Evolutionary conservation across 2,797 vertebrate genomes (phyloP).

Genomic region (Enteromius unitaeniatus): DNA sequence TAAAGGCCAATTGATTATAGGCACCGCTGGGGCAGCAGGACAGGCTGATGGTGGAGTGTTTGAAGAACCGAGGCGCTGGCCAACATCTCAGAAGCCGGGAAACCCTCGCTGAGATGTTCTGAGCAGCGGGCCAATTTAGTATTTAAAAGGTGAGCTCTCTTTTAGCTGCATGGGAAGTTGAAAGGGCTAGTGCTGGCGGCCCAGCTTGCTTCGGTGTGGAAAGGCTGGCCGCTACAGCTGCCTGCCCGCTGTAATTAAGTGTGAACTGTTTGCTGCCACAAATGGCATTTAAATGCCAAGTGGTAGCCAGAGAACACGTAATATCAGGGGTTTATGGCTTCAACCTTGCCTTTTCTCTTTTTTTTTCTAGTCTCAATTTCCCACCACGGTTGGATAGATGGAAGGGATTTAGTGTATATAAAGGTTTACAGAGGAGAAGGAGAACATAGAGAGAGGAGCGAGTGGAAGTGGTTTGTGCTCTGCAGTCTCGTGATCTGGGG

Average conservation of each 20-base stretch:
- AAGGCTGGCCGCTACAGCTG: conserved; percentile 62
- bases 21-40: conserved; percentile 43
- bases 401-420: conserved; percentile 40
- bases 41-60: conserved; percentile 44
- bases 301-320: conserved; percentile 68
- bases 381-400: conserved; percentile 30
- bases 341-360: conserved; percentile 56
- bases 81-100: conserved; percentile 70
- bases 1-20: conserved; percentile 53
- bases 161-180: conserved; percentile 71
- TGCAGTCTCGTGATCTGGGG: conserved; percentile 42
- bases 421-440: conserved; percentile 43
- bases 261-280: conserved; percentile 77
- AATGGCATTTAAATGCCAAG: conserved; percentile 89
- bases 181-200: conserved; percentile 52
- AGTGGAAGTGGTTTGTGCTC: conserved; percentile 39
- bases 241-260: conserved; percentile 82
- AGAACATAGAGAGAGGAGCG: conserved; percentile 1
- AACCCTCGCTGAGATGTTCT: conserved; percentile 68
- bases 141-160: conserved; percentile 77
- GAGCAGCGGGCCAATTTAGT: conserved; percentile 69
- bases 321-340: conserved; percentile 68
- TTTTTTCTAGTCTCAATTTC: conserved; percentile 34
- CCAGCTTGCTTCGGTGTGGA: conserved; percentile 71
- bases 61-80: conserved; percentile 44